Base-by-base conservation (phyloP, 2,888 invertebrate species). In the Serrognathus titanus region DNA sequence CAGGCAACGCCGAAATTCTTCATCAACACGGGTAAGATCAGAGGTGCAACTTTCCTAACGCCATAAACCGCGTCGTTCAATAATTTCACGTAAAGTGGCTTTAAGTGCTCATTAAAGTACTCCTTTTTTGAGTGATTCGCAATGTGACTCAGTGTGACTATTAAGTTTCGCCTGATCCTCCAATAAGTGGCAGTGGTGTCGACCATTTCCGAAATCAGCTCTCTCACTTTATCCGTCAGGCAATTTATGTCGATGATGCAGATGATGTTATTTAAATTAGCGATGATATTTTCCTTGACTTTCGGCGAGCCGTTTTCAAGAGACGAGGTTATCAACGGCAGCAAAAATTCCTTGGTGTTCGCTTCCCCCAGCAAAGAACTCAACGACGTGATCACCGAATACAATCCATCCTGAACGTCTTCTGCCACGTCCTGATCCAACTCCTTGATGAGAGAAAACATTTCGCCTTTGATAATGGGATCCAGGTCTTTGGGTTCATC, bases 1-100 rank as follows among this genome's bases (percentile, higher is more conserved):
- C 76, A 77, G 40, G 62, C 63, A n/a, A 72, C 67, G 1, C 75
- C 75, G 49, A 72, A 77, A 45, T 68, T 66, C 56, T 73, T 73
- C 1, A 71, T 64, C 31, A 77, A 57, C 8, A 74, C 57, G 3
- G 77, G 77, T 10, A 77, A 60, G 24, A 76, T 70, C 10, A 74
- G 45, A 2, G 73, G 67, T 2, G 75, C 73, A 0, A 72, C 73
- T 57, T 72, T 67, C 58, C 77, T 54, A 5, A 77, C 69, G 3
- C 73, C 72, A 51, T 68, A 75, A 37, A 77, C 69, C 0, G 65
- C 60, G 62, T 77, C 76, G 24, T 69, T 71, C 7, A 77, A 54
- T 8, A 77, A 58, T 11, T 69, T 66, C 3, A 71, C 64, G 48
- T 75, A 77, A 53, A 72, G 71, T 2, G 68, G 63, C 51, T 72